Base-by-base conservation (phyloP, 1,140 invertebrate genomes). In the Bombus breviceps region DNA sequence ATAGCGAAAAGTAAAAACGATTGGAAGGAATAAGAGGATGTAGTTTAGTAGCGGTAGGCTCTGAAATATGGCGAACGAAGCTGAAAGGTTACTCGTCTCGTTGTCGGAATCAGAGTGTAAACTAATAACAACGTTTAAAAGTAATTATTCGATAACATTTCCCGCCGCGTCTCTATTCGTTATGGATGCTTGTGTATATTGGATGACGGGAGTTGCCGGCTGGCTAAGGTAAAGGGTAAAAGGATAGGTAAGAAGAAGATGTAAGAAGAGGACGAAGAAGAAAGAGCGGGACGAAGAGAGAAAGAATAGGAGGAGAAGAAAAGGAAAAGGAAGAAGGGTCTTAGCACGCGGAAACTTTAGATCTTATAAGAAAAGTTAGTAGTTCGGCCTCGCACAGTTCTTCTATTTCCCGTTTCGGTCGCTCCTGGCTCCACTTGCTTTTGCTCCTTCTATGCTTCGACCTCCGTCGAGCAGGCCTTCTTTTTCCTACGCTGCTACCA, bases 291-390 rank as follows among this genome's bases (percentile, higher is more conserved):
- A 25, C 0, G 41, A 34, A 1, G 66, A 22, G 43, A 68, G 66
- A 4, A 25, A 34, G 34, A 68, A 25, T 22, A 22, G 32, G 18
- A 15, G 72, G 25, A 37, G 41, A 28, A 68, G 57, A 25, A n/a
- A 59, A 68, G 78, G 78, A 66, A 47, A 37, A 62, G 81, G 81
- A 68, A 72, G 68, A 43, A 57, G 85, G 81, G 84, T 88, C 92
- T 94, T 93, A 92, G 91, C 89, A 92, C 92, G 91, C 89, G 90
- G 88, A 93, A 94, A 93, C 89, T 94, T 94, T 92, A 92, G 92
- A 92, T 93, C 92, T 94, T 94, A 94, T 94, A 94, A 94, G 92
- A 94, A 94, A 95, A 95, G 94, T 95, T 95, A 93, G 90, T 87
- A 90, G 87, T 91, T 88, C 85, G 87, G 78, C 79, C 87, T 89